These are phyloP conservation scores for Sinella curviseta DNA, from an alignment of 1,140 invertebrate species.

Conservation along the genomic window DNA sequence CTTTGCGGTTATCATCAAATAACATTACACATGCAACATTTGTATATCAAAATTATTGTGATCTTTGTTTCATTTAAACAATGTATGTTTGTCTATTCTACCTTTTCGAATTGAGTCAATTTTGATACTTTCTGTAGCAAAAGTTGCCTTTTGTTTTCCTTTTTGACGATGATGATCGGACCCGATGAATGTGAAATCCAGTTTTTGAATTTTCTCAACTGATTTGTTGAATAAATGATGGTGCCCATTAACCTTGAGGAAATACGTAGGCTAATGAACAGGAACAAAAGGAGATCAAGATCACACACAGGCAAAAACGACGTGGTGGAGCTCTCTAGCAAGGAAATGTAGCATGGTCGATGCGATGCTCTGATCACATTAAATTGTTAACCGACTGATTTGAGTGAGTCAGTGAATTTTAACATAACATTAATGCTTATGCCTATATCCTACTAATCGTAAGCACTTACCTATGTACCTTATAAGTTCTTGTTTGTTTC, in stretches of 20 bases:
- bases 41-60: not conserved
- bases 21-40: not conserved
- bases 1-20: not conserved
- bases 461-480: too few species aligned
- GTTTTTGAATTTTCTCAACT: slow-evolving; percentile 5
- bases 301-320: slow-evolving; percentile 18
- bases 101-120: not conserved
- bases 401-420: not conserved
- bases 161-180: too few species aligned
- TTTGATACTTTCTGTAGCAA: not conserved
- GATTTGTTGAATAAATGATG: not conserved
- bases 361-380: not conserved
- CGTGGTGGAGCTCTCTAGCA: not conserved
- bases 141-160: not conserved
- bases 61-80: too few species aligned
- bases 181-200: not conserved
- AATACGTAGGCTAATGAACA: slow-evolving; percentile 17
- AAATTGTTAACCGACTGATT: not conserved
- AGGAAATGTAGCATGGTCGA: too few species aligned
- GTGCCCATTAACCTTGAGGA: slow-evolving; percentile 20
- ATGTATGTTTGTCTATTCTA: too few species aligned
- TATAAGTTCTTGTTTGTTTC: too few species aligned
- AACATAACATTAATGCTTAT: not conserved
- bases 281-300: slow-evolving; percentile 16
- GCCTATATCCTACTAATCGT: not conserved